Conservation (phyloP, 2,797 vertebrate species). For the Labroides dimidiatus region DNA sequence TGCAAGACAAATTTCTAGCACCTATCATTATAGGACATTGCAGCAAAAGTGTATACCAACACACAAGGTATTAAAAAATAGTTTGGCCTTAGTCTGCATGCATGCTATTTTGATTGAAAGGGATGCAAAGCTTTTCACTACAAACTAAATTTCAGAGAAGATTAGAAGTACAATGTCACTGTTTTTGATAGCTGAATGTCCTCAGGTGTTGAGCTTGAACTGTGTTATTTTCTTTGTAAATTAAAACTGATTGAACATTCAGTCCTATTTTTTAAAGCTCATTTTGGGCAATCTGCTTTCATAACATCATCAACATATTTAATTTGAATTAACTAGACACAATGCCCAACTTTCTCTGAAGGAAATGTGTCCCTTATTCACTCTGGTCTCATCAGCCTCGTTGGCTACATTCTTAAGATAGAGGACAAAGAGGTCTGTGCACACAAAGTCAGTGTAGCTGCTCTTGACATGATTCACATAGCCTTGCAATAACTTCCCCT, state of each 20-base stretch:
- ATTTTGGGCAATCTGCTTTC: constrained; percentile 37
- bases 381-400: background rate
- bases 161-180: too few species aligned
- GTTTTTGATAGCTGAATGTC: too few species aligned
- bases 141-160: too few species aligned
- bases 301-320: constrained; percentile 1
- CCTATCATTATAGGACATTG: background rate
- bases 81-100: constrained; percentile 73
- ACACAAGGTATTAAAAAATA: constrained; percentile 68
- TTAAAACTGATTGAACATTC: too few species aligned
- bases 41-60: constrained; percentile 31
- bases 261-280: too few species aligned
- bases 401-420: constrained; percentile 26
- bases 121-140: too few species aligned
- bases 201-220: too few species aligned
- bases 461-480: constrained; percentile 53
- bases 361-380: constrained; percentile 5
- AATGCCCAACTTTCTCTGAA: background rate
- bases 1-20: constrained; percentile 8
- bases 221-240: too few species aligned
- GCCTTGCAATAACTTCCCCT: constrained; percentile 46
- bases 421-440: constrained; percentile 13
- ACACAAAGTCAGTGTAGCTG: constrained; percentile 18
- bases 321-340: too few species aligned
- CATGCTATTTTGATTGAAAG: constrained; percentile 46